Evolutionary conservation across 2,888 invertebrate species (phyloP).

Genomic region (Drosophila lacicola): DNA sequence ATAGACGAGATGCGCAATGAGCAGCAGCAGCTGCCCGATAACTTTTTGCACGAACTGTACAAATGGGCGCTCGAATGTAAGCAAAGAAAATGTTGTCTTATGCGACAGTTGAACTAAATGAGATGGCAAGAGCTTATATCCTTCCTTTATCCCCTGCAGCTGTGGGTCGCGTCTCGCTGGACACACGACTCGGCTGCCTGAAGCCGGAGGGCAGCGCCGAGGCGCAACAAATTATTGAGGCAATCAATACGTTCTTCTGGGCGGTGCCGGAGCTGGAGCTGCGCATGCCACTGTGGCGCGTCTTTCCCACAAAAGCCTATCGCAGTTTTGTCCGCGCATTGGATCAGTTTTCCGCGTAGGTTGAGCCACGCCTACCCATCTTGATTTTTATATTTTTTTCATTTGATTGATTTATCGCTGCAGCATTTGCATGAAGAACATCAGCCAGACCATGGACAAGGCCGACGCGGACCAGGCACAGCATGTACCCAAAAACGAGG

Average conservation of each 20-base stretch:
- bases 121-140: background rate
- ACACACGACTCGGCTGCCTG: conserved; percentile 91
- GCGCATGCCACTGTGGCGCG: conserved; percentile 90
- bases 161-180: conserved; percentile 92
- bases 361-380: conserved; percentile 27
- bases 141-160: conserved; percentile 86
- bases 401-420: conserved; percentile 32
- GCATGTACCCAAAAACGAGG: conserved; percentile 79
- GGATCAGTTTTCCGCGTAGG: conserved; percentile 90
- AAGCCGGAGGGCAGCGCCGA: conserved; percentile 87
- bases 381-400: background rate
- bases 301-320: conserved; percentile 90
- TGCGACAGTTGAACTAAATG: background rate
- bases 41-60: conserved; percentile 95
- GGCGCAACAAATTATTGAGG: conserved; percentile 91
- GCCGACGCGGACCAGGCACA: conserved; percentile 77
- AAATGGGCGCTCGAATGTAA: conserved; percentile 97
- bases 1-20: conserved; percentile 88
- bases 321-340: conserved; percentile 90
- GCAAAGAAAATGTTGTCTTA: conserved; percentile 79
- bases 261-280: conserved; percentile 91
- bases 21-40: conserved; percentile 90
- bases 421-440: conserved; percentile 87
- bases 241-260: conserved; percentile 92
- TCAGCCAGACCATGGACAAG: conserved; percentile 86